phyloP scores from a whole-genome alignment of 1,140 invertebrate genomes.

The Drosophila suzukii region DNA sequence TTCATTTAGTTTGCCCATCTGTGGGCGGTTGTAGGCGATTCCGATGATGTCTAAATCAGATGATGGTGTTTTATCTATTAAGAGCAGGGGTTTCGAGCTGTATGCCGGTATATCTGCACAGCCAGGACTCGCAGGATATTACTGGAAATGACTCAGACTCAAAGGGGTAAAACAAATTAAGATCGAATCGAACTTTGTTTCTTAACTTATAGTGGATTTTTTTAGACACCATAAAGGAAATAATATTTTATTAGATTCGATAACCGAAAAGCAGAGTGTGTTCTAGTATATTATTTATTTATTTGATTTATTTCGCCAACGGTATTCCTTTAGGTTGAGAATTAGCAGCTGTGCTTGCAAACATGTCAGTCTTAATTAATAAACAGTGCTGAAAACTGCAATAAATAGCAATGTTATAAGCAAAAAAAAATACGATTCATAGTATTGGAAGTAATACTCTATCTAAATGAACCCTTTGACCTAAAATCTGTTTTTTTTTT shows the following conservation, averaged over 20 bases:
- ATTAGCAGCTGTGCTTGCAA: background rate
- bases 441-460: no score
- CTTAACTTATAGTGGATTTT: background rate
- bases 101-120: background rate
- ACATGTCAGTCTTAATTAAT: background rate
- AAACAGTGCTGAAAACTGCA: background rate
- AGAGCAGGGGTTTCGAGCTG: background rate
- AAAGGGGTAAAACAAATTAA: background rate
- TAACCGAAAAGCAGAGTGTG: background rate
- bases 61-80: background rate
- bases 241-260: background rate
- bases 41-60: conserved; percentile 38
- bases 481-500: no score
- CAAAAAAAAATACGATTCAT: no score
- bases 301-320: no score
- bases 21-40: background rate
- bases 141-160: background rate
- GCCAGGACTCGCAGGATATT: background rate
- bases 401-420: background rate
- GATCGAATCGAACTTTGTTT: background rate
- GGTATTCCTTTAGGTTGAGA: background rate
- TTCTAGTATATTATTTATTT: no score
- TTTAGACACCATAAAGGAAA: background rate
- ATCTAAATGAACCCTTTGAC: no score
- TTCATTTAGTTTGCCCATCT: conserved; percentile 41